Base-by-base conservation (phyloP, 30 jellyfish, hydroid and myxozoan genomes). In the Hydra vulgaris region DNA sequence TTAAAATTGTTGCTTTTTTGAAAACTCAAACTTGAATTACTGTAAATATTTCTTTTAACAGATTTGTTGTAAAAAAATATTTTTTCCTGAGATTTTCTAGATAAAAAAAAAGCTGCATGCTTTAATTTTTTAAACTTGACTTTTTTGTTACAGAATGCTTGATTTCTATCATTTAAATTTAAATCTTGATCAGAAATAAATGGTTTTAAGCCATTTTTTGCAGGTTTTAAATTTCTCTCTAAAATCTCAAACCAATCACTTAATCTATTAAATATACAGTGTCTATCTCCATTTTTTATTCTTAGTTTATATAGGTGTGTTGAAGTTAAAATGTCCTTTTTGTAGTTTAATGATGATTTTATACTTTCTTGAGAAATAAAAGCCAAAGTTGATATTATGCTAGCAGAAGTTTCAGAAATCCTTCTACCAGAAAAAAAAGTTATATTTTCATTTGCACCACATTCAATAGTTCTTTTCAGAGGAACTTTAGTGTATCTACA, bases 311-410 rank as follows among this genome's bases (percentile, higher is more conserved):
- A 12, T 40, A 40, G 5, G 5, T 5, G 61, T 40, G 61, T 40
- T 40, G 5, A 12, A 40, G 12, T 40, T 3, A 40, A 40, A 40
- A 40, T 5, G 61, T 40, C 61, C 5, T 40, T 12, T 40, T 40
- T 5, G 61, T 40, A 40, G 12, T 40, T 40, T 40, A 40, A 12
- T 3, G 61, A 40, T 5, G 61, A 40, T 12, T 3, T 3, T 15
- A 3, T 23, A 1, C 27, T 68, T 23, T 68, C 75, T 23, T 16
- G 7, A 68, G 75, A 68, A 68, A 68, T 68, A n/a, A 15, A 80
- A 23, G 87, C 80, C 1, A 80, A 21, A 80, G 52, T 53, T 23
- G 87, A 67, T 27, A 80, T 56, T 5, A 80, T 23, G 84, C 68
- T 56, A 25, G 26, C 71, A 25, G 83, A 27, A 25, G 18, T 25